A percentile compares a stretch with the other conserved stretches of the same genome.
Evolutionary conservation across 1,140 invertebrate species (phyloP).

Genomic region (Drosophila asahinai): DNA sequence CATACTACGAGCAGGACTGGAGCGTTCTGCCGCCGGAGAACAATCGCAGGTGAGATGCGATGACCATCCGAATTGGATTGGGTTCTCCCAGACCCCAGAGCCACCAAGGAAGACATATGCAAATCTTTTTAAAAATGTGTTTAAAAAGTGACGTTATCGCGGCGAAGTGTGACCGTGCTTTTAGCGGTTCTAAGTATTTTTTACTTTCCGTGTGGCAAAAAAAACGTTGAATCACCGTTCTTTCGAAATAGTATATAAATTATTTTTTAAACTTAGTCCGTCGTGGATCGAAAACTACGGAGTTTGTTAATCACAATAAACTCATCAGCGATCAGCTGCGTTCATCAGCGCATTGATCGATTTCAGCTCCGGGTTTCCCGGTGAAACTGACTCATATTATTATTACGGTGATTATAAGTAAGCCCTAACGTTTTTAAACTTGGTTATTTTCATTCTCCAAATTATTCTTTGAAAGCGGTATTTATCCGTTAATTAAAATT

Average conservation of each 20-base stretch:
- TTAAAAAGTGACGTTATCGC: constrained; percentile 38
- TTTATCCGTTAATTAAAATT: neutral
- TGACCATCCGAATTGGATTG: neutral
- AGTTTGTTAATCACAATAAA: neutral
- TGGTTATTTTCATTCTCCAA: too few species aligned
- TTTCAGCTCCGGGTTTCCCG: too few species aligned
- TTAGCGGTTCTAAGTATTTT: neutral
- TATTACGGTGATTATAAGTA: too few species aligned
- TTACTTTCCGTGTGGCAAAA: constrained; percentile 1
- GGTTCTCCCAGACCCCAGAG: neutral
- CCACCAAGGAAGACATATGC: neutral
- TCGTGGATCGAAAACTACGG: neutral
- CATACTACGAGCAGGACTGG: constrained; percentile 92
- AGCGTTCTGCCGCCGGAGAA: constrained; percentile 92
- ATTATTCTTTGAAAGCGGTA: too few species aligned
- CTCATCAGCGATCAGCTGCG: neutral
- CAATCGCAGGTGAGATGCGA: constrained; percentile 89
- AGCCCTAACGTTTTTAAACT: neutral
- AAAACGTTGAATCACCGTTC: constrained; percentile 20
- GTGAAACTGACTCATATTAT: too few species aligned
- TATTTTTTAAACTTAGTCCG: too few species aligned
- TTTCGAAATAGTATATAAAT: neutral
- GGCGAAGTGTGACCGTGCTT: constrained; percentile 27
- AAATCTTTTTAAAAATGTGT: constrained; percentile 12
- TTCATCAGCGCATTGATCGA: neutral